Evolutionary conservation across 2,888 invertebrate species (phyloP), one percentile per base, ranked within the genome.

Genomic region (Gymnocheta viridis): DNA sequence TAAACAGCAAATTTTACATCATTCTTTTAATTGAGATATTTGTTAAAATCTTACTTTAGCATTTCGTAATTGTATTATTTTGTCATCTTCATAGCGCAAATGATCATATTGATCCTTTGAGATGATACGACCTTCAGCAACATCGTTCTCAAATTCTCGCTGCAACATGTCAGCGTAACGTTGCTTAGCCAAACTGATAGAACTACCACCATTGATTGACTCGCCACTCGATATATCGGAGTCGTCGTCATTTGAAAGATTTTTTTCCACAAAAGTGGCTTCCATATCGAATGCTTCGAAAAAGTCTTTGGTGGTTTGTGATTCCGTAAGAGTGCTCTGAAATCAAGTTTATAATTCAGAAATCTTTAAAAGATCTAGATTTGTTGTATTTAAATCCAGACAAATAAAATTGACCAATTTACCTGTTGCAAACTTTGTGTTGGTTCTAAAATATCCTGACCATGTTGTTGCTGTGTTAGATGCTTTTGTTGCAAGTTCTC

Each of bases 81-180:
- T 90, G 0, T 93, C 93, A 85, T 93, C 93, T 87, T 94, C 94
- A 86, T 93, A 94, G 86, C 93, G 93, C 62, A 94, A 88, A 70
- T 92, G 92, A 67, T 93, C 93, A 86, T 92, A 93, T 82, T 94
- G 93, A 47, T 93, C 93, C 56, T 92, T 91, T 0, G 92, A 91
- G 60, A 94, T 91, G 89, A 94, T 91, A 85, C 93, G 92, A 1
- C 93, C 93, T 2, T 92, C 89, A 54, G 87, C 87, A 17, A 89
- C 88, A 77, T 91, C 89, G n/a, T 88, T 86, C 41, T 91, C 90
- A 85, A 91, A 87, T 80, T 90, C 89, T 2, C 83, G 79, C 54
- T 91, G 87, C 41, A 91, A 83, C 51, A 88, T 88, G 2, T 85
- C 86, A n/a, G 88, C 87, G 38, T 89, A 89, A 9, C 89, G 87